Evolutionary conservation across 2,797 vertebrate genomes (phyloP).

Genomic region (Denticeps clupeoides): DNA sequence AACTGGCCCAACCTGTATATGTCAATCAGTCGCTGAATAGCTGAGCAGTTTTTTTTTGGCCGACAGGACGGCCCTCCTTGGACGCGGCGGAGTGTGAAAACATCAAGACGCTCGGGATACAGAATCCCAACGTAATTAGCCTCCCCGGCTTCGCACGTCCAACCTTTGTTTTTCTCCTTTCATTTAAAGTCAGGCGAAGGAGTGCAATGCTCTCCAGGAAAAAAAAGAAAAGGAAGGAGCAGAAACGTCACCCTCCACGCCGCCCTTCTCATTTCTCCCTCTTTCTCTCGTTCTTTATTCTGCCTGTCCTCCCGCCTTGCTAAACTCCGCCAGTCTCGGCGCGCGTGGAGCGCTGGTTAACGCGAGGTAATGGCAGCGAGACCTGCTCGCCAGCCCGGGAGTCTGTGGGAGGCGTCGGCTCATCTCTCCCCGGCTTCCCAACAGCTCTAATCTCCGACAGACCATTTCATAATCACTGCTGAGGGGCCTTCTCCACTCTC

Average conservation of each 20-base stretch:
- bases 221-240: conserved; percentile 33
- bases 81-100: conserved; percentile 48
- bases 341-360: conserved; percentile 64
- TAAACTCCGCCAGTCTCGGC: too few species aligned
- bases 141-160: neutral
- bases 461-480: conserved; percentile 77
- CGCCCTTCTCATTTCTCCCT: conserved; percentile 25
- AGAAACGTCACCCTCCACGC: conserved; percentile 36
- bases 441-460: conserved; percentile 76
- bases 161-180: neutral
- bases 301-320: too few species aligned
- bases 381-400: conserved; percentile 18
- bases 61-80: too few species aligned
- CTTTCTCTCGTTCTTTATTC: conserved; percentile 42
- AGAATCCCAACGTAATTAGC: conserved; percentile 47
- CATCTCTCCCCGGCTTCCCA: conserved; percentile 63
- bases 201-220: conserved; percentile 47
- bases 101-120: conserved; percentile 50
- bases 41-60: conserved; percentile 44
- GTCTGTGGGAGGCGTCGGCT: conserved; percentile 69
- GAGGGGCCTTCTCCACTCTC: conserved; percentile 43
- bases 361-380: conserved; percentile 58
- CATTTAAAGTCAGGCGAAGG: neutral
- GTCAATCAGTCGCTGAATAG: conserved; percentile 53
- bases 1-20: conserved; percentile 40